phyloP scores from a whole-genome alignment of 2,888 invertebrate species.

The Prenolepis imparis region DNA sequence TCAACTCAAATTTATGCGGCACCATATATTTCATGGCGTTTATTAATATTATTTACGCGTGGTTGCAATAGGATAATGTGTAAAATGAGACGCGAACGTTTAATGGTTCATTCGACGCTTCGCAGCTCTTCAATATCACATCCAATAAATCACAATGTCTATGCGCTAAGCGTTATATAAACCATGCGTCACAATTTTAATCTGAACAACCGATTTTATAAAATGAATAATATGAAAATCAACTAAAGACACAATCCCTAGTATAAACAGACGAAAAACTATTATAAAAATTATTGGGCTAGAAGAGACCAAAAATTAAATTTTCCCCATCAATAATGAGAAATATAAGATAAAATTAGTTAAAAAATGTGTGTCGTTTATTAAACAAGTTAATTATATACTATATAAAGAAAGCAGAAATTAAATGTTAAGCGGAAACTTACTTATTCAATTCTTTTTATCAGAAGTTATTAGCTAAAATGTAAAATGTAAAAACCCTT shows the following conservation, averaged over 20 bases:
- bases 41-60: constrained; percentile 40
- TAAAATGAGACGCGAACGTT: constrained; percentile 43
- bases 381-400: no score
- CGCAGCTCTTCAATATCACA: constrained; percentile 40
- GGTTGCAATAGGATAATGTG: constrained; percentile 31
- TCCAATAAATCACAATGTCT: constrained; percentile 32
- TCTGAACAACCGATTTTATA: background rate
- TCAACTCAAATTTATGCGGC: constrained; percentile 20
- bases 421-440: background rate
- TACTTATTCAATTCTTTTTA: background rate
- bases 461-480: background rate
- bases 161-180: constrained; percentile 35
- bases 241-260: background rate
- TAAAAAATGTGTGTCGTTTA: background rate
- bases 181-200: constrained; percentile 11
- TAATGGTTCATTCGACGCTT: constrained; percentile 36
- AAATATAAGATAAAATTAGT: background rate
- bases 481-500: background rate
- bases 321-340: background rate
- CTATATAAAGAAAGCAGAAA: background rate
- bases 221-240: background rate
- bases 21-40: constrained; percentile 29
- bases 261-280: background rate
- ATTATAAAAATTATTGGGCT: background rate
- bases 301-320: background rate